A percentile compares a stretch with the other conserved stretches of the same genome.
Conservation (phyloP, 2,797 vertebrate genomes). For the Podarcis siculus region DNA sequence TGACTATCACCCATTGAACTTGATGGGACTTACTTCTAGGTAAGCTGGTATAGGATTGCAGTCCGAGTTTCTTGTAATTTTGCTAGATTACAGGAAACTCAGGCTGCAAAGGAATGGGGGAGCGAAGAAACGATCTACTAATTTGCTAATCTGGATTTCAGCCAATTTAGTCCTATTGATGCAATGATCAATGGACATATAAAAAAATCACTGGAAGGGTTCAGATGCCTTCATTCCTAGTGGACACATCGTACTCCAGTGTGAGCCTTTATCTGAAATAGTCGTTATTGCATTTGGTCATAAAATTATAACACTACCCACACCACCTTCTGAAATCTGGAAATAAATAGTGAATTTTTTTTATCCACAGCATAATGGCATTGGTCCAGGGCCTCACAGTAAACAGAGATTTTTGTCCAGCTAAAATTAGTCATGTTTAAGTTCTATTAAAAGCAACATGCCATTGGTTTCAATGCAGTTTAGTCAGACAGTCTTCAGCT, state of each 20-base stretch:
- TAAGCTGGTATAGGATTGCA: not conserved
- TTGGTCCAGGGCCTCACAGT: conserved; percentile 84
- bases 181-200: not conserved
- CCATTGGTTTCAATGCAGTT: not conserved
- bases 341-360: conserved; percentile 91
- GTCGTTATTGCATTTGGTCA: not conserved
- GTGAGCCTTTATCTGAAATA: not conserved
- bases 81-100: not conserved
- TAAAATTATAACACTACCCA: not conserved
- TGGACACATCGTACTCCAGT: not conserved
- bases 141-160: not conserved
- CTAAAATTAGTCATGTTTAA: not conserved
- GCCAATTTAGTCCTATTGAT: not conserved
- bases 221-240: not conserved
- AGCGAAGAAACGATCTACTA: not conserved
- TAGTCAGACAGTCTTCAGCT: not conserved
- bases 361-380: conserved; percentile 87
- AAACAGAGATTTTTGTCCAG: not conserved
- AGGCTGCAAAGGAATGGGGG: not conserved
- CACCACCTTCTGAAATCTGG: conserved; percentile 84
- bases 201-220: not conserved
- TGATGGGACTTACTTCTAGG: not conserved
- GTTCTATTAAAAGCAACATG: not conserved
- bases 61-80: not conserved
- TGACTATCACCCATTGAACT: not conserved